These are phyloP conservation scores for Acleris literana DNA, from an alignment of 2,888 invertebrate genomes.

Conservation along the genomic window DNA sequence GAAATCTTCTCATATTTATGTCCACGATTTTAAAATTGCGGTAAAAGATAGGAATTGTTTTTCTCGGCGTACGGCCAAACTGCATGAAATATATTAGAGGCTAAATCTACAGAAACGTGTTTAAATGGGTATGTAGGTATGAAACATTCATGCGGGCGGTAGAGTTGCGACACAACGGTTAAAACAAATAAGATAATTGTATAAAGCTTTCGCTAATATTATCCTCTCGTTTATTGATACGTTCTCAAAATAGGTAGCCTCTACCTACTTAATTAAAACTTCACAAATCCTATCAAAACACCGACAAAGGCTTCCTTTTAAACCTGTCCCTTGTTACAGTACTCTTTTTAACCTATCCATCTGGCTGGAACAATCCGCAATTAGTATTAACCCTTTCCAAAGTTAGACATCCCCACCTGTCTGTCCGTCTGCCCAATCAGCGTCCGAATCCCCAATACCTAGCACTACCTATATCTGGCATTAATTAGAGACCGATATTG, in stretches of 20 bases:
- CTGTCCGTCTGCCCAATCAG: conserved; percentile 43
- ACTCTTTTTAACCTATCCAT: conserved; percentile 25
- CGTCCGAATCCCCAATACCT: conserved; percentile 37
- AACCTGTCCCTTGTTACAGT: conserved; percentile 19
- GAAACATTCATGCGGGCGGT: conserved; percentile 26
- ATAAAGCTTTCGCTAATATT: neutral
- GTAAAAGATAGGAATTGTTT: conserved; percentile 41
- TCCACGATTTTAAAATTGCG: conserved; percentile 23
- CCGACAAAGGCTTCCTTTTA: neutral
- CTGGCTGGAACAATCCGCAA: conserved; percentile 7
- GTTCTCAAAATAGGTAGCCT: neutral
- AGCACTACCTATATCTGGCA: conserved; percentile 33
- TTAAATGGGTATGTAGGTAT: conserved; percentile 30
- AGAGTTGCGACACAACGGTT: conserved; percentile 8
- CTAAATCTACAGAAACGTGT: conserved; percentile 34
- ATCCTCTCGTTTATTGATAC: neutral
- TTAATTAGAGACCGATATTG: conserved; percentile 42
- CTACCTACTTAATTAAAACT: neutral
- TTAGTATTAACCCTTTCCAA: conserved; percentile 40
- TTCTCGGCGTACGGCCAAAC: conserved; percentile 44
- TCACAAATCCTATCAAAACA: neutral
- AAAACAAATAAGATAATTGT: conserved; percentile 1
- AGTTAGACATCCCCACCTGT: conserved; percentile 42
- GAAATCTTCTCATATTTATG: conserved; percentile 12
- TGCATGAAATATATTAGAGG: conserved; percentile 39